These are phyloP conservation scores for Aphis craccivora DNA, from an alignment of 1,140 invertebrate genomes.

Conservation along the genomic window DNA sequence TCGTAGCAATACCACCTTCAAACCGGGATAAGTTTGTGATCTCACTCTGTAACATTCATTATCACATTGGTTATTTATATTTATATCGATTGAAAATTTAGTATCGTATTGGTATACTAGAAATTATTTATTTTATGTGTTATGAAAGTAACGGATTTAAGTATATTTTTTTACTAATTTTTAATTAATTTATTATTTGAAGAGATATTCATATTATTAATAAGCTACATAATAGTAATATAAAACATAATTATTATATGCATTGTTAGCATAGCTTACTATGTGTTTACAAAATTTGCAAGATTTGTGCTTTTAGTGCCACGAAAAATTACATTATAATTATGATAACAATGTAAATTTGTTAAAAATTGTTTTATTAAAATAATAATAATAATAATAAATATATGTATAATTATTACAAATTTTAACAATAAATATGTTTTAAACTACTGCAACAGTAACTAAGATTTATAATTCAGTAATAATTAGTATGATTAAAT, in stretches of 20 bases:
- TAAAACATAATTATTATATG: background rate
- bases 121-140: background rate
- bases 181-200: background rate
- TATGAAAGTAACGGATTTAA: too few relatives aligned
- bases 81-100: background rate
- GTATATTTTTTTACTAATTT: background rate
- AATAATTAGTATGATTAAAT: too few relatives aligned
- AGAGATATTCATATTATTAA: background rate
- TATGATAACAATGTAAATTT: background rate
- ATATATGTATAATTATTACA: background rate
- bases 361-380: background rate
- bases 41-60: background rate
- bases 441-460: background rate
- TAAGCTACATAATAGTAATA: background rate
- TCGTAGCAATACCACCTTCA: background rate
- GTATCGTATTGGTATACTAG: background rate
- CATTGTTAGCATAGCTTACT: background rate
- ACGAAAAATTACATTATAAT: background rate
- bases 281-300: background rate
- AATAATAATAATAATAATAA: background rate
- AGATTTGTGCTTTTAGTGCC: background rate
- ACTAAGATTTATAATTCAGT: too few relatives aligned
- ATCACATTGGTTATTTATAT: background rate
- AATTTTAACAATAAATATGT: background rate
- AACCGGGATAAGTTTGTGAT: background rate